Percentiles rank a stretch among this genome's conserved stretches.
These are phyloP conservation scores for Cynopterus sphinx DNA, from an alignment of 2,797 vertebrate genomes.

Conservation along the genomic window DNA sequence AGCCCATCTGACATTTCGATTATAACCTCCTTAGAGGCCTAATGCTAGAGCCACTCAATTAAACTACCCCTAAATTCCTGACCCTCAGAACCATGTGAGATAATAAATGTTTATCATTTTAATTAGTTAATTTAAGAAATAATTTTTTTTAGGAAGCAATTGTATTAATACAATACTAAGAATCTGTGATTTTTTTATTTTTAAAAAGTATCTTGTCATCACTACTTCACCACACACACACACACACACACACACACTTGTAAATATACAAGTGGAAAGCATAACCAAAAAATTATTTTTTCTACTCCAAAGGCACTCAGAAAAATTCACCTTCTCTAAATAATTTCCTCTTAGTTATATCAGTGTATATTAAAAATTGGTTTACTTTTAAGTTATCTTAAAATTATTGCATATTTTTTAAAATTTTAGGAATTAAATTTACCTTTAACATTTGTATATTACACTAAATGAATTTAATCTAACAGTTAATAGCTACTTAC, in stretches of 20 bases:
- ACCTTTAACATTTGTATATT: not conserved
- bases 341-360: not conserved
- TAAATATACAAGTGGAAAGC: not conserved
- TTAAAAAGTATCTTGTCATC: not conserved
- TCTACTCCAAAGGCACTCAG: not conserved
- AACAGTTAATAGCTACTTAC: not conserved
- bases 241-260: accelerated
- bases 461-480: not conserved
- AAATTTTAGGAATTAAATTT: not conserved
- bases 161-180: not conserved
- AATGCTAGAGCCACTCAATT: not conserved
- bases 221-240: not conserved
- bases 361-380: not conserved
- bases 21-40: not conserved
- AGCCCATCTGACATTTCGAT: not conserved
- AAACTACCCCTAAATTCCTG: not conserved
- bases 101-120: not conserved
- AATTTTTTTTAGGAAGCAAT: not conserved
- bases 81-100: not conserved
- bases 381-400: not conserved
- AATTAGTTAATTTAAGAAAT: not conserved
- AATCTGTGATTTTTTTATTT: not conserved
- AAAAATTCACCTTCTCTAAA: not conserved
- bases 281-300: not conserved
- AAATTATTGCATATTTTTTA: not conserved